These are phyloP conservation scores for Rallus crepitans DNA, from an alignment of 2,797 vertebrate genomes.

Conservation along the genomic window DNA sequence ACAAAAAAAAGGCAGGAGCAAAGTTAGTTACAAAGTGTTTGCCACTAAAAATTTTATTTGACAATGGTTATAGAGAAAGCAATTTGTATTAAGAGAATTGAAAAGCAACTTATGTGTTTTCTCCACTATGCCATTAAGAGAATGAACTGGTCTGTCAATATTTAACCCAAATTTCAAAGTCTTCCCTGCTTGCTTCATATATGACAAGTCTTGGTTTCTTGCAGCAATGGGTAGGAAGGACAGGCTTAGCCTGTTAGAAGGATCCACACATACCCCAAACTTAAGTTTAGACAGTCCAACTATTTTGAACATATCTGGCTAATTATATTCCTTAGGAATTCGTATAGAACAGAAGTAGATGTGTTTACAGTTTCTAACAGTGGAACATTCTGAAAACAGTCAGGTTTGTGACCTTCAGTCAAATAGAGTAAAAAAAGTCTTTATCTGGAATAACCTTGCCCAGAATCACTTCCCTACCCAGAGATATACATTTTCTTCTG, in stretches of 20 bases:
- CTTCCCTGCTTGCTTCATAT: not conserved
- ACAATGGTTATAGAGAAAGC: not conserved
- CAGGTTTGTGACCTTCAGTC: not conserved
- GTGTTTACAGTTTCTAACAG: not conserved
- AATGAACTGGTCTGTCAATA: not conserved
- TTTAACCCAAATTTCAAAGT: not conserved
- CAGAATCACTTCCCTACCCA: not conserved
- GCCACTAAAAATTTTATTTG: not conserved
- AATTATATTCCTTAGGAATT: not conserved
- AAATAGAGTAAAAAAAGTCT: not conserved
- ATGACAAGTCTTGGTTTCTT: slow-evolving; percentile 8
- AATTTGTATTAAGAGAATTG: not conserved
- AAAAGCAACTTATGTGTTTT: not conserved
- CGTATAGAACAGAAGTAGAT: not conserved
- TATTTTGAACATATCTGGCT: not conserved
- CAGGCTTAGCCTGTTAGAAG: not conserved
- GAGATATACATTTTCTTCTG: not conserved
- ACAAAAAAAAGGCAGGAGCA: not conserved
- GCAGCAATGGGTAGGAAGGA: not conserved
- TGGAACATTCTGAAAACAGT: not conserved
- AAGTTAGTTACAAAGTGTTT: not conserved
- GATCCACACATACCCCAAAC: not conserved
- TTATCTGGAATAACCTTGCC: not conserved
- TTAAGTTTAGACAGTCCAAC: not conserved
- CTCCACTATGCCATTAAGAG: not conserved